phyloP scores from a whole-genome alignment of 2,113 vertebrate genomes.

The Ctenodactylus gundi region DNA sequence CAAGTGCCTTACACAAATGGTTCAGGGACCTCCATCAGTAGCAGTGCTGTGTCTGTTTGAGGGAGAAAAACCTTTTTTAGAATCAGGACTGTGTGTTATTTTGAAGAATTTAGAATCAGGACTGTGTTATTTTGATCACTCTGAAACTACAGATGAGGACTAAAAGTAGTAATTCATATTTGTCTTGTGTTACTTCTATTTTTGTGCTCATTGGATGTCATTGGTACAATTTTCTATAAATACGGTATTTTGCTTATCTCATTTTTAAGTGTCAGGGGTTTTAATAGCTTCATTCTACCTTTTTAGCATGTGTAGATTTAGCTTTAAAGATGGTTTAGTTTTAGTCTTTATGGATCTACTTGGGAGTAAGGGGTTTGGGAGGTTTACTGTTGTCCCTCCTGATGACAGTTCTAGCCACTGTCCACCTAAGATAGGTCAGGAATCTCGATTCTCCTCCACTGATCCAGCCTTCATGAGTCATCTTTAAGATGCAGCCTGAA shows the following conservation, averaged over 20 bases:
- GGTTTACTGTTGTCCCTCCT: neutral
- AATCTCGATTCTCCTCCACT: neutral
- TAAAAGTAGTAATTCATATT: neutral
- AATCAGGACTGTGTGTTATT: neutral
- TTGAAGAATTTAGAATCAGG: neutral
- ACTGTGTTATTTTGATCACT: neutral
- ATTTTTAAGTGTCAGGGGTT: neutral
- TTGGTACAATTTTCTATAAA: neutral
- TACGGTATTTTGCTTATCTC: no score
- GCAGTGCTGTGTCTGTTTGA: neutral
- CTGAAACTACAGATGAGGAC: neutral
- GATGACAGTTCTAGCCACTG: neutral
- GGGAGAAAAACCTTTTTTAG: neutral
- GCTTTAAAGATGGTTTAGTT: neutral
- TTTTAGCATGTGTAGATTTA: neutral
- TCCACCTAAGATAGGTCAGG: accelerated
- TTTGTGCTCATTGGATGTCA: neutral
- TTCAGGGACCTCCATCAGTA: neutral
- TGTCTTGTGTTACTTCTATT: neutral
- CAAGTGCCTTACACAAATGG: neutral
- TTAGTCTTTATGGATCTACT: neutral
- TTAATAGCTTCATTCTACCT: neutral
- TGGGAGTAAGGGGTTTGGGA: accelerated
- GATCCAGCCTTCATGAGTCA: neutral
- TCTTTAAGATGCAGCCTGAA: neutral